These are phyloP conservation scores for Oxytorus armatus DNA, from an alignment of 2,888 invertebrate species.

Conservation along the genomic window DNA sequence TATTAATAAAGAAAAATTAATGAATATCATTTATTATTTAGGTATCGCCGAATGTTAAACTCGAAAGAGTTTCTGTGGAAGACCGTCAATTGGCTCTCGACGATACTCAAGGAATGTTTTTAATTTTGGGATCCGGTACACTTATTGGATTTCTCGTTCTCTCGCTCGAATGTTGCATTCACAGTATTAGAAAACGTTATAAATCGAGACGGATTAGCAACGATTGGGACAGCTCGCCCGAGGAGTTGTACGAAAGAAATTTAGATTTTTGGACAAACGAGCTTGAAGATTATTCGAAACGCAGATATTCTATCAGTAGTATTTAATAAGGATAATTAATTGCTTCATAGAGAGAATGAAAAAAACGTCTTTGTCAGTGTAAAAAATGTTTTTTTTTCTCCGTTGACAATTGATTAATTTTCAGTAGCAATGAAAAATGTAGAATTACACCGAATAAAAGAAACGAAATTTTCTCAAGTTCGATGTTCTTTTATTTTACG, in stretches of 20 bases:
- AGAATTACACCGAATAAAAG: slow-evolving; percentile 5
- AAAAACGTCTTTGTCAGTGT: background rate
- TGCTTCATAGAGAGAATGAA: too few relatives aligned
- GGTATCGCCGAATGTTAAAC: slow-evolving; percentile 84
- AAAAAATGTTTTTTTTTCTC: background rate
- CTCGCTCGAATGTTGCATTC: slow-evolving; percentile 90
- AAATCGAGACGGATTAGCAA: slow-evolving; percentile 18
- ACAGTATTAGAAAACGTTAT: slow-evolving; percentile 87
- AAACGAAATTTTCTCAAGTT: background rate
- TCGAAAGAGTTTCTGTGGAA: slow-evolving; percentile 84
- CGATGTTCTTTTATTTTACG: slow-evolving; percentile 50
- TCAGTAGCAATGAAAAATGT: background rate
- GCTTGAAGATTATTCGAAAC: slow-evolving; percentile 22
- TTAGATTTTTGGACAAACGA: slow-evolving; percentile 53
- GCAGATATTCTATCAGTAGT: slow-evolving; percentile 40
- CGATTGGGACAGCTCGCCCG: slow-evolving; percentile 20
- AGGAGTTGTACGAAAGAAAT: slow-evolving; percentile 42
- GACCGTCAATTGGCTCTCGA: slow-evolving; percentile 91
- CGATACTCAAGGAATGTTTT: slow-evolving; percentile 93
- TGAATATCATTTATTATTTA: slow-evolving; percentile 74
- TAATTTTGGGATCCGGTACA: slow-evolving; percentile 90
- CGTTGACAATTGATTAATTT: background rate
- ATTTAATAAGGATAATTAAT: slow-evolving; percentile 29
- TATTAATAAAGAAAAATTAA: background rate
- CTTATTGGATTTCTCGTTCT: slow-evolving; percentile 88